Base-by-base conservation (phyloP, 1,140 invertebrate species). In the Euschistus heros region DNA sequence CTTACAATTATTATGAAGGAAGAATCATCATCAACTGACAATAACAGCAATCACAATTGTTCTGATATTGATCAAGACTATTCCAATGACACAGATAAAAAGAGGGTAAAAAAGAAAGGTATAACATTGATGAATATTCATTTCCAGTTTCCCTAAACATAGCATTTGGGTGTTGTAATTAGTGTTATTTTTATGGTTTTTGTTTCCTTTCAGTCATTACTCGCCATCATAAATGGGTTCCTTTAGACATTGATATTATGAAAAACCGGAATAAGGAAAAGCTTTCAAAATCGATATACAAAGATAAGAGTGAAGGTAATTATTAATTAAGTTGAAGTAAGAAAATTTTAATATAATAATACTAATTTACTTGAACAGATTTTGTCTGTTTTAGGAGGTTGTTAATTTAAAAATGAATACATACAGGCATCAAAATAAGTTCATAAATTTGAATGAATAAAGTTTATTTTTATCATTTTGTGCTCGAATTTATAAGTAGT, bases 211-310 rank as follows among this genome's bases (percentile, higher is more conserved):
- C 26, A 66, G 65, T 24, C 4, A 15, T 63, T 61, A 80, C 78
- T 57, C 87, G 86, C 74, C 59, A 57, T 57, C 83, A 87, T 69
- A 88, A 86, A 76, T 89, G 87, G 87, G 82, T 88, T 52, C 86
- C 85, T 24, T 73, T 89, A 60, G 84, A 86, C 70, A 86, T 89
- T 65, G 85, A 87, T 69, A 68, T 85, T 66, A 73, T 78, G 4
- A 85, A 84, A 72, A 77, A 73, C 42, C 72, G 77, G 61, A 63
- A 68, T n/a, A 70, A 72, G 64, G 69, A 72, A 44, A 70, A 68
- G 27, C 69, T 69, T 26, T 66, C 68, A n/a, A 70, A 70, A 64
- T 54, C 66, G 14, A 30, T 68, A 22, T 65, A 54, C 15, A 67
- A 66, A 59, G 66, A 68, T 22, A 66, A 52, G 62, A 57, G 14